Conservation (phyloP, 1,140 invertebrate genomes). For the Trinorchestia longiramus region DNA sequence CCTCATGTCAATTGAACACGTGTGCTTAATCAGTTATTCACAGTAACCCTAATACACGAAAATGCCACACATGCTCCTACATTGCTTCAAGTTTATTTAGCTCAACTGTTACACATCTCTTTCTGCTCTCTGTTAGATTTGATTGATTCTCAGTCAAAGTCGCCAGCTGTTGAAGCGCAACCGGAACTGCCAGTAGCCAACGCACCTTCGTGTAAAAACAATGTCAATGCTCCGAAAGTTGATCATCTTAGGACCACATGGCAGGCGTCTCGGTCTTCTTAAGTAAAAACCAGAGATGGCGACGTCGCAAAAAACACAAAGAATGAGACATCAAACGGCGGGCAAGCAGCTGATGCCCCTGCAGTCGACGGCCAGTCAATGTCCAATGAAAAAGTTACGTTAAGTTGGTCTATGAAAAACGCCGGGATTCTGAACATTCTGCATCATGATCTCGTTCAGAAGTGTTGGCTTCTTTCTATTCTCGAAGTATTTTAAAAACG, state of each 20-base stretch:
- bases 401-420: not conserved
- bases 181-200: not conserved
- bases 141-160: not conserved
- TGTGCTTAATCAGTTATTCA: too few relatives aligned
- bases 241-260: conserved; percentile 36
- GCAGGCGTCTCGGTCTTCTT: conserved; percentile 3
- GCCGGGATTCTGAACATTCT: not conserved
- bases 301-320: not conserved
- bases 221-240: conserved; percentile 34
- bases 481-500: not conserved
- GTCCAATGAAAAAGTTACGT: not conserved
- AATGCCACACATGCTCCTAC: too few relatives aligned
- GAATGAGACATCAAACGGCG: not conserved
- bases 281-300: not conserved
- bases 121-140: not conserved
- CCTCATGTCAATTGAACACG: too few relatives aligned
- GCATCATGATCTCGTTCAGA: not conserved
- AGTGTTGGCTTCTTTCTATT: not conserved
- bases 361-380: not conserved
- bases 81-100: too few relatives aligned
- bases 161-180: not conserved
- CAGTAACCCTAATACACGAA: too few relatives aligned
- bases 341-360: not conserved
- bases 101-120: not conserved
- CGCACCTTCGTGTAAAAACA: not conserved